These are phyloP conservation scores for Heliconius hermathena DNA, from an alignment of 1,140 invertebrate genomes.

Conservation along the genomic window DNA sequence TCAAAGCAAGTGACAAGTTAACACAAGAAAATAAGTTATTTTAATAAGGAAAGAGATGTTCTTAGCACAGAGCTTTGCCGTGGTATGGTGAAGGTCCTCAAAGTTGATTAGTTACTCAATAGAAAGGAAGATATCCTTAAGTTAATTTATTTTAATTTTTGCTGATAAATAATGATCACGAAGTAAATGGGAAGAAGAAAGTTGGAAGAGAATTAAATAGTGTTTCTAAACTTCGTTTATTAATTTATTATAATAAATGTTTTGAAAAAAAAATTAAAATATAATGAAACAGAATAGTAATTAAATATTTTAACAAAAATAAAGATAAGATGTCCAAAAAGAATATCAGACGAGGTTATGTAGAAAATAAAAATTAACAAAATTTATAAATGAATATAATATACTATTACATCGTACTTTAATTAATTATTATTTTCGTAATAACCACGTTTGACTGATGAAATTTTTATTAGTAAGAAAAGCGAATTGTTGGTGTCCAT, in stretches of 20 bases:
- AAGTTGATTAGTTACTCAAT: constrained; percentile 47
- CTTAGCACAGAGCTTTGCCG: constrained; percentile 46
- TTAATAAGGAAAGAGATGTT: constrained; percentile 51
- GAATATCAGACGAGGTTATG: background rate
- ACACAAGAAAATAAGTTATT: constrained; percentile 46
- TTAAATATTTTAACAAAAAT: background rate
- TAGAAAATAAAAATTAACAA: background rate
- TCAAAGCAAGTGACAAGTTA: constrained; percentile 67
- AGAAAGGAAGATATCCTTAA: constrained; percentile 35
- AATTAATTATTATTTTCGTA: background rate
- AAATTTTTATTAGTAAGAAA: background rate
- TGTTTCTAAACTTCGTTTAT: background rate
- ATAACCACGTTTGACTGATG: background rate
- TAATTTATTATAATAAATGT: background rate
- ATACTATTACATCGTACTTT: background rate
- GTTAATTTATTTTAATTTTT: constrained; percentile 35
- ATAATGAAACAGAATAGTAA: background rate
- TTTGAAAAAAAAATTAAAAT: background rate
- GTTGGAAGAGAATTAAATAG: constrained; percentile 17
- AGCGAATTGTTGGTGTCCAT: background rate
- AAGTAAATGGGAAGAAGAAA: constrained; percentile 21
- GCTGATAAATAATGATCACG: constrained; percentile 31
- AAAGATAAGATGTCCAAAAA: background rate
- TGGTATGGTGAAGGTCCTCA: constrained; percentile 42
- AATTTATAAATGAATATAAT: background rate